These are phyloP conservation scores for Drosophila kohkoa DNA, from an alignment of 1,140 invertebrate genomes.

Conservation along the genomic window DNA sequence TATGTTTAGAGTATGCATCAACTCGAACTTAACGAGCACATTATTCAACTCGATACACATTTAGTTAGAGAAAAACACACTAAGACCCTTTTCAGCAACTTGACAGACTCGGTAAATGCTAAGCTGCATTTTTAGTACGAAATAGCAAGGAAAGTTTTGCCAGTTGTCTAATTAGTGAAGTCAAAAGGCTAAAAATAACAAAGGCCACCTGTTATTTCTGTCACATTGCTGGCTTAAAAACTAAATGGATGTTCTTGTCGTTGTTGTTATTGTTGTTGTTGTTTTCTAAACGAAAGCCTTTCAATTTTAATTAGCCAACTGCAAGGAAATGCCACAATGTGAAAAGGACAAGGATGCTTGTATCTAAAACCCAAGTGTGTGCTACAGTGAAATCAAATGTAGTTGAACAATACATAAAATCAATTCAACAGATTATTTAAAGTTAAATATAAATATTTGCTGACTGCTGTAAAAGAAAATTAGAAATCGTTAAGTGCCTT, in stretches of 20 bases:
- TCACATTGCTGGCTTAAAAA: conserved; percentile 35
- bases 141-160: conserved; percentile 39
- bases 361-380: neutral
- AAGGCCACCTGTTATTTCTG: conserved; percentile 17
- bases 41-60: no score
- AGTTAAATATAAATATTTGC: neutral
- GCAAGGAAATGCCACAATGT: conserved; percentile 19
- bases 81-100: neutral
- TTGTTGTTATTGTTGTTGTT: conserved; percentile 28
- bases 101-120: conserved; percentile 4
- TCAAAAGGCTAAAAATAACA: conserved; percentile 50
- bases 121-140: conserved; percentile 13
- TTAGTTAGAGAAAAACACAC: neutral
- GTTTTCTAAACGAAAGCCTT: conserved; percentile 44
- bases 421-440: neutral
- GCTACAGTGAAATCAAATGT: neutral
- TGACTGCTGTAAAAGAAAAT: no score
- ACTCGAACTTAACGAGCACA: no score
- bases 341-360: neutral
- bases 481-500: no score
- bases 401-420: neutral
- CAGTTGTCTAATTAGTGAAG: conserved; percentile 54
- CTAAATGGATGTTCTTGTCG: conserved; percentile 50
- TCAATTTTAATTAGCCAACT: conserved; percentile 63
- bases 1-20: neutral